These are phyloP conservation scores for Sebastes trivittatus DNA, from an alignment of 2,797 vertebrate species.

Conservation along the genomic window DNA sequence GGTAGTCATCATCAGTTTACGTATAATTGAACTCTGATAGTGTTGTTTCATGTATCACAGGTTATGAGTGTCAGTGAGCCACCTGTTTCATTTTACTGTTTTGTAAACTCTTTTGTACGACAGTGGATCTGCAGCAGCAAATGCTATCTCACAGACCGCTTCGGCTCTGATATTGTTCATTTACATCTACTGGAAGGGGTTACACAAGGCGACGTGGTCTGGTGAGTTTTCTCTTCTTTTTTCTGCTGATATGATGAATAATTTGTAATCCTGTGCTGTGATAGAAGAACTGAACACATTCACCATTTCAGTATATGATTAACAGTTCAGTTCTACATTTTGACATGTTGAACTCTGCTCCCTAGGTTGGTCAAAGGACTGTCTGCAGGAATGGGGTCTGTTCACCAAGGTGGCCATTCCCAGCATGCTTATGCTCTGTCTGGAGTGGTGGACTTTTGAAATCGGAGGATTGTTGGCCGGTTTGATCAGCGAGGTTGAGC, in stretches of 20 bases:
- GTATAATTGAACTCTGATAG: background rate
- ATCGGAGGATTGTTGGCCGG: conserved; percentile 88
- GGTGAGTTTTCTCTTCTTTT: conserved; percentile 68
- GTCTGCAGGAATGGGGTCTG: conserved; percentile 76
- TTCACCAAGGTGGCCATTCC: conserved; percentile 87
- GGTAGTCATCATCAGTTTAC: background rate
- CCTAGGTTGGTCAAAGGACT: background rate
- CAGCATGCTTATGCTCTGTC: conserved; percentile 91
- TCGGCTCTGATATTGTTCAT: conserved; percentile 79
- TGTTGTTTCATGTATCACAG: background rate
- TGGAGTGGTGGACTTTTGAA: conserved; percentile 92
- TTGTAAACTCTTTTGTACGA: background rate
- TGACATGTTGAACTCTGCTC: background rate
- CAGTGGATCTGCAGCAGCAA: conserved; percentile 88
- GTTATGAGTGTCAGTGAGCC: background rate
- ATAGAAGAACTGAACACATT: background rate
- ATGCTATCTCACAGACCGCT: conserved; percentile 83
- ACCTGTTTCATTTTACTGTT: background rate
- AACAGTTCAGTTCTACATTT: background rate
- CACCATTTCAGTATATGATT: background rate
- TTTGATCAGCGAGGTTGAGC: conserved; percentile 58
- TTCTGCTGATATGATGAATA: background rate
- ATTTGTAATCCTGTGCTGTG: background rate
- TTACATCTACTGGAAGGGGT: conserved; percentile 80
- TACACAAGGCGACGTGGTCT: conserved; percentile 85